These are phyloP conservation scores for Pimpla rufipes DNA, from an alignment of 2,888 invertebrate genomes.

Conservation along the genomic window DNA sequence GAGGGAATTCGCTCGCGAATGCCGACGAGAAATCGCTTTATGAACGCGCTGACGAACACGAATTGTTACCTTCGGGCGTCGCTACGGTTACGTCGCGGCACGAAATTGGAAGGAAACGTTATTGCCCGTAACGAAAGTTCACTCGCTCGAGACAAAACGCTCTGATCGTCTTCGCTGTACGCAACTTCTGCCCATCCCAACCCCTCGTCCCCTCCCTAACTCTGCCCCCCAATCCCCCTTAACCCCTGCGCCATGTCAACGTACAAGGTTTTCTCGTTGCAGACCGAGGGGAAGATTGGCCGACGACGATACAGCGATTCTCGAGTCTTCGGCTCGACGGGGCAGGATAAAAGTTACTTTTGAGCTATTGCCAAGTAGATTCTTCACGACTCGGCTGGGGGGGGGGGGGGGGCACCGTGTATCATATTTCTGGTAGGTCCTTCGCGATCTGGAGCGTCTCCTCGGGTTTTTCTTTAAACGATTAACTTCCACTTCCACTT, in stretches of 20 bases:
- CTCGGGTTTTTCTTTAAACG: not conserved
- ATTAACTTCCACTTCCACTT: not conserved
- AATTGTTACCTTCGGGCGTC: constrained; percentile 75
- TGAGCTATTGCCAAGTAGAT: not conserved
- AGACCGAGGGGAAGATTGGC: not conserved
- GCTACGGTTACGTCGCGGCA: constrained; percentile 47
- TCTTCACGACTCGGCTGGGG: not conserved
- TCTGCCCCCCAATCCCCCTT: not conserved
- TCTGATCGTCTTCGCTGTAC: constrained; percentile 41
- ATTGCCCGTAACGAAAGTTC: constrained; percentile 74
- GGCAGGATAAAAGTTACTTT: not conserved
- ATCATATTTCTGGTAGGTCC: not conserved
- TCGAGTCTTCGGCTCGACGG: not conserved
- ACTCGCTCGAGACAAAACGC: constrained; percentile 64
- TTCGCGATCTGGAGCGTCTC: not conserved
- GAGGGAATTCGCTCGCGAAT: constrained; percentile 55
- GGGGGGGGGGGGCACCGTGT: not conserved
- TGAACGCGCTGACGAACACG: constrained; percentile 78
- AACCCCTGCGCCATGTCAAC: not conserved
- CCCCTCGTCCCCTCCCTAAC: not conserved
- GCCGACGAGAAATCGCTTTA: constrained; percentile 80
- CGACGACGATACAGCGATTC: not conserved
- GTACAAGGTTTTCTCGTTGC: constrained; percentile 8
- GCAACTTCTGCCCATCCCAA: constrained; percentile 28
- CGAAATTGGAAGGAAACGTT: constrained; percentile 78